Conservation (phyloP, 2,888 invertebrate genomes). For the Yponomeuta evonymella region DNA sequence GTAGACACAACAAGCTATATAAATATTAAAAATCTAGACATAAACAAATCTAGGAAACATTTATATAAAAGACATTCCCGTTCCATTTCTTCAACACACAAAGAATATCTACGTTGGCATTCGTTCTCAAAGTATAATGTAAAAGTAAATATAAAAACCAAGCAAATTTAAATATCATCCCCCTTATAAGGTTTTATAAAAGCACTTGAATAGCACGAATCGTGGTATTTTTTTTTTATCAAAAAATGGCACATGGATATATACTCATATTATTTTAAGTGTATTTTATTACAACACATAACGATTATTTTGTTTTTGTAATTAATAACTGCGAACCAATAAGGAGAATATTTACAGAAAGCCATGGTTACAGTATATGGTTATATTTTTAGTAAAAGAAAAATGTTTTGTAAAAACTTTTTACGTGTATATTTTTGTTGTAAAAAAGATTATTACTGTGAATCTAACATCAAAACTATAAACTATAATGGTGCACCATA, state of each 20-base stretch:
- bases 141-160: slow-evolving; percentile 41
- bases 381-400: slow-evolving; percentile 13
- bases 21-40: slow-evolving; percentile 15
- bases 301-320: slow-evolving; percentile 42
- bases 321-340: slow-evolving; percentile 38
- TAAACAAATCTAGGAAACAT: slow-evolving; percentile 22
- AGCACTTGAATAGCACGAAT: slow-evolving; percentile 71
- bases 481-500: slow-evolving; percentile 69
- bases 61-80: slow-evolving; percentile 28
- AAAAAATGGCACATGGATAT: slow-evolving; percentile 66
- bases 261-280: slow-evolving; percentile 43
- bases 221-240: slow-evolving; percentile 41
- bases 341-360: slow-evolving; percentile 62
- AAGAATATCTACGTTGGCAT: slow-evolving; percentile 37
- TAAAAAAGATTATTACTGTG: slow-evolving; percentile 33
- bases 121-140: slow-evolving; percentile 40
- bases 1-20: slow-evolving; percentile 22
- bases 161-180: slow-evolving; percentile 74
- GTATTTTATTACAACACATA: slow-evolving; percentile 55
- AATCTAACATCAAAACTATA: slow-evolving; percentile 32
- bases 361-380: slow-evolving; percentile 2
- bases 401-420: slow-evolving; percentile 13
- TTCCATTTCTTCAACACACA: slow-evolving; percentile 35
- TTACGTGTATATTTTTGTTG: slow-evolving; percentile 20
- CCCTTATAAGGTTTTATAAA: slow-evolving; percentile 56